These are phyloP conservation scores for Anser cygnoides DNA, from an alignment of 2,113 vertebrate genomes.

Conservation along the genomic window DNA sequence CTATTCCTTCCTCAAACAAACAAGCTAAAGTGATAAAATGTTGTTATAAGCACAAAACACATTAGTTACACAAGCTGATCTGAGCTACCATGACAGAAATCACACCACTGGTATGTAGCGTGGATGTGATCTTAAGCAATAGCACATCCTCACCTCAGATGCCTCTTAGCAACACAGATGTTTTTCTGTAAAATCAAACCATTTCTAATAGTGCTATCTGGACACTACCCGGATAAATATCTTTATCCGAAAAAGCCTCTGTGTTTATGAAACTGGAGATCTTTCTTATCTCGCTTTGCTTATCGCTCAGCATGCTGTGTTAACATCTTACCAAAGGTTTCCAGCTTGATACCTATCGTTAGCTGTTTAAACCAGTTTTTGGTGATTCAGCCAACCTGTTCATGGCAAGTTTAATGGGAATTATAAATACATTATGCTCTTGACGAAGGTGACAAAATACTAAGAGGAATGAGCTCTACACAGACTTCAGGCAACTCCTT, in stretches of 20 bases:
- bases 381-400: slow-evolving; percentile 22
- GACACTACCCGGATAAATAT: neutral
- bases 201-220: neutral
- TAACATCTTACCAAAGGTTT: neutral
- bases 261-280: neutral
- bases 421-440: slow-evolving; percentile 1
- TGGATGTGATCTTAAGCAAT: neutral
- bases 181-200: neutral
- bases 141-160: neutral
- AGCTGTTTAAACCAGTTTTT: neutral
- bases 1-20: slow-evolving; percentile 44
- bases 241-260: neutral
- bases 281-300: neutral
- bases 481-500: slow-evolving; percentile 23
- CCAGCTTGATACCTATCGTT: neutral
- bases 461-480: neutral
- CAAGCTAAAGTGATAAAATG: slow-evolving; percentile 39
- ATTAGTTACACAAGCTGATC: neutral
- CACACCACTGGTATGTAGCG: neutral
- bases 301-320: neutral
- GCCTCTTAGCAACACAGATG: slow-evolving; percentile 19
- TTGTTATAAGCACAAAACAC: slow-evolving; percentile 42
- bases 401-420: neutral
- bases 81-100: neutral
- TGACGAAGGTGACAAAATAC: neutral